Evolutionary conservation across 2,113 vertebrate genomes (phyloP).

Genomic region (Lates calcarifer): DNA sequence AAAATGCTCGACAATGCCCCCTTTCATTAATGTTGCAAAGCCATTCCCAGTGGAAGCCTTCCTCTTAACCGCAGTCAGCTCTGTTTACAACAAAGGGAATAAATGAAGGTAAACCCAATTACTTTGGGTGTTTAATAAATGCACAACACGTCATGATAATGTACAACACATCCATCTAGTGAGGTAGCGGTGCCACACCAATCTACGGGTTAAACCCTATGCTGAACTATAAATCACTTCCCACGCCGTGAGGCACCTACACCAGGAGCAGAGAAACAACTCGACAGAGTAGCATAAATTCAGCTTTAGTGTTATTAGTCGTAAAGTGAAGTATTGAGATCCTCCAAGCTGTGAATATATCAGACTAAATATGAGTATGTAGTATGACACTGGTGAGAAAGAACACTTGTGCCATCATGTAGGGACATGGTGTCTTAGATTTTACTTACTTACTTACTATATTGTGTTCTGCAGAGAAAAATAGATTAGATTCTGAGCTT

Average conservation of each 20-base stretch:
- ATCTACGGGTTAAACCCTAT: constrained; percentile 50
- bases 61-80: neutral
- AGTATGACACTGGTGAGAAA: neutral
- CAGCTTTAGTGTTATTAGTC: constrained; percentile 54
- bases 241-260: constrained; percentile 26
- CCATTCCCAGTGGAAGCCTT: neutral
- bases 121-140: constrained; percentile 35
- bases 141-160: constrained; percentile 24
- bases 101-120: constrained; percentile 38
- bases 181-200: constrained; percentile 1
- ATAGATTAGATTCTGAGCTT: constrained; percentile 5
- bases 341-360: constrained; percentile 54
- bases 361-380: constrained; percentile 32
- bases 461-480: constrained; percentile 15
- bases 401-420: neutral
- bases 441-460: neutral
- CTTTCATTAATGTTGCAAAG: neutral
- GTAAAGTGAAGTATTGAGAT: constrained; percentile 58
- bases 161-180: constrained; percentile 38
- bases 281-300: constrained; percentile 58
- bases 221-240: constrained; percentile 59
- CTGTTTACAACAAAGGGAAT: neutral
- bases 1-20: neutral
- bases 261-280: constrained; percentile 39
- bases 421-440: neutral